Percentiles rank a stretch among this genome's conserved stretches.
Evolutionary conservation across 2,797 vertebrate species (phyloP).

Genomic region (Cephalopachus bancanus): DNA sequence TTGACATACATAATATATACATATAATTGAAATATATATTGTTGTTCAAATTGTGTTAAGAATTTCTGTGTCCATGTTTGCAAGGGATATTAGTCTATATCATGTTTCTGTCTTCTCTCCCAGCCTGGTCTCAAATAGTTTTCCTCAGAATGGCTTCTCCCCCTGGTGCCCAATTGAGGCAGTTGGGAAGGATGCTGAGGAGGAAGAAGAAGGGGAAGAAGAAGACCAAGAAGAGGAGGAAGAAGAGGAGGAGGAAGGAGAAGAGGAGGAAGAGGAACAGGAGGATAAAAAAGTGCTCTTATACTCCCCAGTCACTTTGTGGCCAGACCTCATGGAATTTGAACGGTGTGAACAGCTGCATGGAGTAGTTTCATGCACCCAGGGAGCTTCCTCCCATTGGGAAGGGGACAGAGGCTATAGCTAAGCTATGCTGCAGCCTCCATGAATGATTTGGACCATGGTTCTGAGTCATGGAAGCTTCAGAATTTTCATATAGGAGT

Average conservation of each 20-base stretch:
- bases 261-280: constrained; percentile 53
- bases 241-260: neutral
- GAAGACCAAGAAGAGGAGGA: neutral
- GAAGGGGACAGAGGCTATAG: neutral
- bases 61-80: neutral
- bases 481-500: neutral
- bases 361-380: neutral
- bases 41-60: neutral
- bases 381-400: neutral
- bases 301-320: constrained; percentile 67
- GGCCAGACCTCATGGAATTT: constrained; percentile 90
- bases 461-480: neutral
- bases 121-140: constrained; percentile 74
- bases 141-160: constrained; percentile 57
- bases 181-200: constrained; percentile 77
- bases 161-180: constrained; percentile 75
- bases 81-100: neutral
- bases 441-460: neutral
- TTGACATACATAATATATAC: too few relatives aligned
- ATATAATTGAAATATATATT: neutral
- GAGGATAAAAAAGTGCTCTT: constrained; percentile 40
- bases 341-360: constrained; percentile 88
- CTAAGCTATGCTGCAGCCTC: fast-evolving
- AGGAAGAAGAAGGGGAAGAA: constrained; percentile 69
- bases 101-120: constrained; percentile 63